Base-by-base conservation (phyloP, 2,888 invertebrate species). In the Amphipyra berbera region DNA sequence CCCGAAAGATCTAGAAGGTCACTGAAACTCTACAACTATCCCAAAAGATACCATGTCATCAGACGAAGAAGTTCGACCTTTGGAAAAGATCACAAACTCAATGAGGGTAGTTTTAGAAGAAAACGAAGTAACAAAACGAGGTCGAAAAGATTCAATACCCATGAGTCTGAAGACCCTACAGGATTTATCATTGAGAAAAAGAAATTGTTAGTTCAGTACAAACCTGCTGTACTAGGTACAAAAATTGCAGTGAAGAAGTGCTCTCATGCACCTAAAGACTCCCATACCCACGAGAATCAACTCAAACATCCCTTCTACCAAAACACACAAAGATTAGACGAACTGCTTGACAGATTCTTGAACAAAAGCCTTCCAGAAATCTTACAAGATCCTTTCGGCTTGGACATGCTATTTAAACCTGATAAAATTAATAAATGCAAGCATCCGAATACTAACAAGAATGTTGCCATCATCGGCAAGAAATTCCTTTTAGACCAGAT, bases 301-400 rank as follows among this genome's bases (percentile, higher is more conserved):
- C 48, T 88, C 0, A 90, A 89, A 38, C 89, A 92, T 74, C 91
- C 92, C 0, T 92, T 88, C 48, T 90, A 90, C 30, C 88, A 92
- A 61, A 87, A 90, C 37, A 83, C 87, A 0, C 89, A 91, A 70
- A 78, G 83, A 38, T 46, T 92, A 1, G 91, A 92, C n/a, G 83
- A 90, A 12, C 46, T 91, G 0, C 42, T 91, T 1, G 90, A 88
- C 14, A 79, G 73, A 7, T 81, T 90, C 52, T 49, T 88, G 1
- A 82, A 86, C n/a, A 87, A 82, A 35, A 85, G 84, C 27, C 10
- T 88, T 9, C 85, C 83, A 3, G 81, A 84, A 14, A 52, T 85
- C 0, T 54, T 85, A 9, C 27, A 59, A 0, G 82, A 87, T 68
- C 79, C 82, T 0, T 82, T 85, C 44, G 78, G 80, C 0, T 33